Evolutionary conservation across 1,140 invertebrate genomes (phyloP).

Genomic region (Protaetia brevitarsis): DNA sequence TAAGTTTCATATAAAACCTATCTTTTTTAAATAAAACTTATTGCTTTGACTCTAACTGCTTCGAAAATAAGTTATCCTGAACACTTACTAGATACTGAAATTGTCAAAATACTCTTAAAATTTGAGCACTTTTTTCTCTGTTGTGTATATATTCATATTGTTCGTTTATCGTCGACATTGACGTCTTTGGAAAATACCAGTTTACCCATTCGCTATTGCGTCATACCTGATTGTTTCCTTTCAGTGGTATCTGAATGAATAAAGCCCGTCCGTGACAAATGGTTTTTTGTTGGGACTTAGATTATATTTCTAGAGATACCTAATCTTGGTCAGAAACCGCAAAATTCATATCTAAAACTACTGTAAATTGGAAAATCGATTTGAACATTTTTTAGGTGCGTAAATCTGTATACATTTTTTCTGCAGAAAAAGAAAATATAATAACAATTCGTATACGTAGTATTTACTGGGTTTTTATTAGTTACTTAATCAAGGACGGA

Average conservation of each 20-base stretch:
- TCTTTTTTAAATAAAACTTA: too few species aligned
- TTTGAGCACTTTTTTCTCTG: too few species aligned
- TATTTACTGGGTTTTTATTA: conserved; percentile 5
- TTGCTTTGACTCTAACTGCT: too few species aligned
- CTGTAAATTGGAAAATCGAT: neutral
- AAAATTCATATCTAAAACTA: neutral
- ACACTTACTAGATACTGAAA: too few species aligned
- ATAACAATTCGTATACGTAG: too few species aligned
- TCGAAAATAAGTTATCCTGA: too few species aligned
- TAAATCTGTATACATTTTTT: too few species aligned
- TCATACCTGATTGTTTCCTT: neutral
- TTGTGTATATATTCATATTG: too few species aligned
- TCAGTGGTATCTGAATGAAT: neutral
- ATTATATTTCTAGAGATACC: neutral
- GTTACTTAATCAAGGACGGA: conserved; percentile 1
- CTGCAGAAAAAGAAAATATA: too few species aligned
- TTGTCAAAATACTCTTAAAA: too few species aligned
- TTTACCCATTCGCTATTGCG: neutral
- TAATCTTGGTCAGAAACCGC: neutral
- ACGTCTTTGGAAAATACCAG: neutral
- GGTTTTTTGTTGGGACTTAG: neutral
- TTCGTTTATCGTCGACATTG: neutral
- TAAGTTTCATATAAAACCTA: too few species aligned
- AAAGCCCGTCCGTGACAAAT: neutral
- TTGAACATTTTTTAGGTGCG: too few species aligned